Base-by-base conservation (phyloP, 2,113 vertebrate species). In the Laterallus jamaicensis region DNA sequence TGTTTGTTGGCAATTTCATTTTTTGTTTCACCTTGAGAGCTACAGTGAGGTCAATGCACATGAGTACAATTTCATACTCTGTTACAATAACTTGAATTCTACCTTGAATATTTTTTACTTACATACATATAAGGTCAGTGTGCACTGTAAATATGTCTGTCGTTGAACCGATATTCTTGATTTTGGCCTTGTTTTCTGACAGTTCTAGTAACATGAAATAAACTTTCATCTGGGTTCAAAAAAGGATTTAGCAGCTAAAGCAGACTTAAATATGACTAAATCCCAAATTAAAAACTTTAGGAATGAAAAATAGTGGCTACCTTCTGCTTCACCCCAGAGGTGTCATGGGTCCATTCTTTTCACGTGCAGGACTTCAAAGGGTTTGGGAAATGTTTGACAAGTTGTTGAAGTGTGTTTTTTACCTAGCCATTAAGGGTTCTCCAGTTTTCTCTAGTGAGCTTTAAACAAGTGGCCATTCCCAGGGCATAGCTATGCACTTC, bases 71-170 rank as follows among this genome's bases (percentile, higher is more conserved):
- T 96, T 97, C 95, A 95, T 90, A 88, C 76, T 89, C 55, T 90
- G 31, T 64, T 76, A 58, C 82, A 95, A 94, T 95, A 95, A 93
- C 86, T 92, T 68, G 79, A 95, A 92, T 95, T 60, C 67, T 96
- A 78, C 90, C 88, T 71, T 96, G 95, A 96, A 96, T 96, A 81
- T 95, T 92, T 95, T 95, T 96, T 92, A 91, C 80, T 92, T 86
- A 89, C 42, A 88, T 95, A 80, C 47, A 39, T 77, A 95, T 96
- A 93, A 96, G 88, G 79, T 95, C 95, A 96, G 42, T 73, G 64
- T 47, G 63, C 78, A 93, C 88, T 95, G 88, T 97, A 97, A 97
- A 97, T 96, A 96, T 86, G 37, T 89, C 91, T 96, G 47, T 94
- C 12, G 2, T 78, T 86, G 91, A 91, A 90, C 86, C 19, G 95